Evolutionary conservation across 2,113 vertebrate genomes (phyloP).

Genomic region (Mus spicilegus): DNA sequence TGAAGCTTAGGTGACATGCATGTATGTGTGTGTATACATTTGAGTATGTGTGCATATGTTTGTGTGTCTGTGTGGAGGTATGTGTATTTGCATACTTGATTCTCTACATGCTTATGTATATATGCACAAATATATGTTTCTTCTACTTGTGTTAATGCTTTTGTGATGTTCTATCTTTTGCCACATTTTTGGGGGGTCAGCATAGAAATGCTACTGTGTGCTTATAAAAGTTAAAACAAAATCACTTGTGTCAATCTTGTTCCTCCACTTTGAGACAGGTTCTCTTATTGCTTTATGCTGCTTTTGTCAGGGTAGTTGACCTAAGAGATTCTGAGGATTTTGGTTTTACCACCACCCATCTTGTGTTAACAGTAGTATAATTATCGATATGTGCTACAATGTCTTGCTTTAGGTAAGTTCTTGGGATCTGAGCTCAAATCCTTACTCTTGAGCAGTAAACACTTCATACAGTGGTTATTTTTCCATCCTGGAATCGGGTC

Average conservation of each 20-base stretch:
- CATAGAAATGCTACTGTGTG: neutral
- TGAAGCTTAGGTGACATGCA: neutral
- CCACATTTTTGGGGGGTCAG: neutral
- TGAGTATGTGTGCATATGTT: neutral
- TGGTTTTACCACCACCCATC: no score
- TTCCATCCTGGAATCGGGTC: neutral
- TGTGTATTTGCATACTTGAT: neutral
- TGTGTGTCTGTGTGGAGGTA: neutral
- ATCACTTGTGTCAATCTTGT: neutral
- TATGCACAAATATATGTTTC: neutral
- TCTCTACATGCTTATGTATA: neutral
- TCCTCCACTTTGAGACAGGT: neutral
- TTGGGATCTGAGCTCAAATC: neutral
- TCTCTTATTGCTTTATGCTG: neutral
- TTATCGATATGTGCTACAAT: neutral
- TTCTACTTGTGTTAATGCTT: neutral
- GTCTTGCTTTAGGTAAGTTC: neutral
- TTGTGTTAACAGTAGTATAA: neutral
- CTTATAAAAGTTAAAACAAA: neutral
- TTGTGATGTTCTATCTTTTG: neutral
- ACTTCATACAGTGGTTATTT: neutral
- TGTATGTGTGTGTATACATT: neutral
- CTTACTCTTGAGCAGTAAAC: neutral
- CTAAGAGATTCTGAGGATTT: neutral
- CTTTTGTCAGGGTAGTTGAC: neutral